phyloP scores from a whole-genome alignment of 2,113 vertebrate genomes.

The Morone saxatilis region DNA sequence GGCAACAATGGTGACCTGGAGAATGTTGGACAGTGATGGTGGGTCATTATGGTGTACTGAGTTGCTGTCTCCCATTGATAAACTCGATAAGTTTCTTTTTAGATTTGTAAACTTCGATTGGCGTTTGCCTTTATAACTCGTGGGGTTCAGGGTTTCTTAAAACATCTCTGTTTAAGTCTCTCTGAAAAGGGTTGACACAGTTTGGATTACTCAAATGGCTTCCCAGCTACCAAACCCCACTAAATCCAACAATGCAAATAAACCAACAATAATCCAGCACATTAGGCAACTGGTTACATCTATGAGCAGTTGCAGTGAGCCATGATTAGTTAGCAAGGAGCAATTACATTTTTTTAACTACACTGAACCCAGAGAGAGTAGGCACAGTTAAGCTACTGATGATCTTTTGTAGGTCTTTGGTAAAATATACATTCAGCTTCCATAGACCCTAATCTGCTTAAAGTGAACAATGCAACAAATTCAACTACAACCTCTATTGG shows the following conservation, averaged over 20 bases:
- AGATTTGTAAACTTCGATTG: constrained; percentile 8
- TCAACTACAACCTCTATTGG: constrained; percentile 35
- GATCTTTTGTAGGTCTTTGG: constrained; percentile 26
- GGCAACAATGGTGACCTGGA: constrained; percentile 62
- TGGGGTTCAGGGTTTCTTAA: neutral
- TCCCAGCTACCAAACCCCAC: neutral
- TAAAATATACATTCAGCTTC: constrained; percentile 51
- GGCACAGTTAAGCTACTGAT: constrained; percentile 36
- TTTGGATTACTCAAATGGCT: neutral
- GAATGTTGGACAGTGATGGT: constrained; percentile 44
- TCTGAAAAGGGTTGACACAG: neutral
- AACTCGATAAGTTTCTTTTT: constrained; percentile 1
- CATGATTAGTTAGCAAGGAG: constrained; percentile 19
- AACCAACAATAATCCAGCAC: constrained; percentile 1
- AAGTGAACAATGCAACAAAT: constrained; percentile 56
- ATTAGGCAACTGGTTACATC: neutral
- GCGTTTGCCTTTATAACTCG: neutral
- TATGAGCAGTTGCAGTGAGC: constrained; percentile 11
- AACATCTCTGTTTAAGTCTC: neutral
- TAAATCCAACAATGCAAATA: neutral
- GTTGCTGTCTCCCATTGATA: constrained; percentile 11
- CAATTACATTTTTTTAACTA: constrained; percentile 44
- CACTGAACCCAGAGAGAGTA: constrained; percentile 36
- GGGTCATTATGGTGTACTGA: constrained; percentile 43
- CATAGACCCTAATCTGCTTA: constrained; percentile 71